Percentiles rank a stretch among this genome's conserved stretches.
These are phyloP conservation scores for Tethea ocularis DNA, from an alignment of 2,888 invertebrate genomes.

Conservation along the genomic window DNA sequence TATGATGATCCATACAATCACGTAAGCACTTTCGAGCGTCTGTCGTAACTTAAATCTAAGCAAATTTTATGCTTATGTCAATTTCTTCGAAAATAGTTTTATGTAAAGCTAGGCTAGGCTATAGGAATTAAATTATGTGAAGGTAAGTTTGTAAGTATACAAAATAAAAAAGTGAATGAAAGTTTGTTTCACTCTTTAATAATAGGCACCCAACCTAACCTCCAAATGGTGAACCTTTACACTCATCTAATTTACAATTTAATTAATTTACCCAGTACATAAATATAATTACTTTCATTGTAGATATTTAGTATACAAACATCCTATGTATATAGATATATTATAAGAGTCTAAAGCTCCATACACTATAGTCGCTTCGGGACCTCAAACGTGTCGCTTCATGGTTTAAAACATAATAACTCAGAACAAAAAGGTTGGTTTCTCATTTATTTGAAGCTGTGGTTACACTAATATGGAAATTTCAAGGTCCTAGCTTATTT, in stretches of 20 bases:
- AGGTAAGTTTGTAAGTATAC: not conserved
- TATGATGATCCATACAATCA: too few species aligned
- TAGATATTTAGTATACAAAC: conserved; percentile 9
- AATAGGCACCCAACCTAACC: not conserved
- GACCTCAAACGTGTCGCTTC: not conserved
- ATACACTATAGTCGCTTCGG: not conserved
- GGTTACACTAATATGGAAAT: not conserved
- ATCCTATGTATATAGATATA: conserved; percentile 8
- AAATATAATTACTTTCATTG: conserved; percentile 11
- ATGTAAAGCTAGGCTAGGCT: not conserved
- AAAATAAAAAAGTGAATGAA: not conserved
- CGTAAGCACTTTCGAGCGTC: not conserved
- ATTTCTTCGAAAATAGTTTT: not conserved
- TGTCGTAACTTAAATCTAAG: not conserved
- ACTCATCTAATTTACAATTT: not conserved
- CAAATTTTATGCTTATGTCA: not conserved
- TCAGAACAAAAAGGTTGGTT: not conserved
- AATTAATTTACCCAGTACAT: not conserved
- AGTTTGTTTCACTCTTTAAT: not conserved
- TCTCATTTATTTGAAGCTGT: not conserved
- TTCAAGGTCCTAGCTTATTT: not conserved
- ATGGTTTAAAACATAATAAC: not conserved
- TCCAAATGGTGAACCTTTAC: conserved; percentile 5
- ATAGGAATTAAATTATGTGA: not conserved
- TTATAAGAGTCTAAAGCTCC: conserved; percentile 8